Conservation (phyloP, 2,888 invertebrate species). For the Drosophila leonis region DNA sequence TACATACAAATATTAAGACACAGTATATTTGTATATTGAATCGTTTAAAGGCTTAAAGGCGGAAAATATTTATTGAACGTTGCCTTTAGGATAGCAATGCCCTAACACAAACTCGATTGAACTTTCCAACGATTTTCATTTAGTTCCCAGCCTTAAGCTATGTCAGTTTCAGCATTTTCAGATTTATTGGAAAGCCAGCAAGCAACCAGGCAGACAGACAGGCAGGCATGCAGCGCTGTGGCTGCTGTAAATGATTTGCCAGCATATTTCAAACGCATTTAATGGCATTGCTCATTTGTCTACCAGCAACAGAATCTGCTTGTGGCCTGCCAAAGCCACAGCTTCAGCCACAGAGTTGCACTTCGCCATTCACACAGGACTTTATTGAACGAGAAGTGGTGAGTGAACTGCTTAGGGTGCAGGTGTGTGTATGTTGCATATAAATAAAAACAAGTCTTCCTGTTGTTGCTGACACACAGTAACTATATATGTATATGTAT, state of each 20-base stretch:
- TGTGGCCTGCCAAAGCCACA: constrained; percentile 35
- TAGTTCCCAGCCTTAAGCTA: constrained; percentile 43
- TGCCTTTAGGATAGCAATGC: constrained; percentile 3
- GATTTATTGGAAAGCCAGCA: constrained; percentile 59
- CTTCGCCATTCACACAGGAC: constrained; percentile 23
- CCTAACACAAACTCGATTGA: constrained; percentile 19
- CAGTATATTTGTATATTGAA: background rate
- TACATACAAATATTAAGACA: background rate
- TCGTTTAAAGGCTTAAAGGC: constrained; percentile 13
- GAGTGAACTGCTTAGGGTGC: constrained; percentile 8
- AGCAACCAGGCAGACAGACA: constrained; percentile 8
- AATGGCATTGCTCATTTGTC: constrained; percentile 74
- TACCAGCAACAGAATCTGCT: constrained; percentile 55
- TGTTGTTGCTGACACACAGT: constrained; percentile 35
- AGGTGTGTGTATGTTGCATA: constrained; percentile 12
- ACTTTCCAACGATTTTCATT: constrained; percentile 30
- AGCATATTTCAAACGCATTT: constrained; percentile 74
- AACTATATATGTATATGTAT: constrained; percentile 3
- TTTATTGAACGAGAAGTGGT: constrained; percentile 24
- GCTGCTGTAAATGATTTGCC: constrained; percentile 67
- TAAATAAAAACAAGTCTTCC: constrained; percentile 29
- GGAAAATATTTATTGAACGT: constrained; percentile 19
- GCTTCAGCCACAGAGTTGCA: constrained; percentile 38
- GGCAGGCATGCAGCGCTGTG: constrained; percentile 18
- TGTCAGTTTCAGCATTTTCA: constrained; percentile 42